phyloP scores from a whole-genome alignment of 2,113 vertebrate species.

The Diphyllodes magnificus region DNA sequence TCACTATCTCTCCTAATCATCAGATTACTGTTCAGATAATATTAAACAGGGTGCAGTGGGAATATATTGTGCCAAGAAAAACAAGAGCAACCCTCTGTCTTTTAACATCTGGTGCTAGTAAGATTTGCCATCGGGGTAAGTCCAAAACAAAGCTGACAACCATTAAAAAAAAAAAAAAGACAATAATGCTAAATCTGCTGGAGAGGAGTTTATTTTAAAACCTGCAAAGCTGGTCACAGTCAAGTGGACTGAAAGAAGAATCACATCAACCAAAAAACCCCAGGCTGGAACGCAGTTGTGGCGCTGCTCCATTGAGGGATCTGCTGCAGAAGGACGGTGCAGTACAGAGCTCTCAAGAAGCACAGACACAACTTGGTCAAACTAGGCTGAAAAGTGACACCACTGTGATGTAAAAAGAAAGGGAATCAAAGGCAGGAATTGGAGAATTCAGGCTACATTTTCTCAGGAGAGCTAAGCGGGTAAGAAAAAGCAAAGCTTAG shows the following conservation, averaged over 20 bases:
- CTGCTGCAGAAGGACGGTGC: background rate
- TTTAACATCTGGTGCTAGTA: constrained; percentile 41
- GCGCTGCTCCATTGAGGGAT: background rate
- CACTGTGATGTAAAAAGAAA: background rate
- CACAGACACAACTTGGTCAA: background rate
- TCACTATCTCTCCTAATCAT: constrained; percentile 41
- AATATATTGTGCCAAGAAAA: constrained; percentile 44
- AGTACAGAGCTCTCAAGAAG: background rate
- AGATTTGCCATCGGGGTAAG: background rate
- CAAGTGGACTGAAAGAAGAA: background rate
- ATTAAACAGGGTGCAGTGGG: constrained; percentile 46
- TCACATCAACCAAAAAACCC: background rate
- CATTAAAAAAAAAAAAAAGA: background rate
- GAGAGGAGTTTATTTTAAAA: background rate
- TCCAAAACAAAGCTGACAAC: constrained; percentile 32
- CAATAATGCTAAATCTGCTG: background rate
- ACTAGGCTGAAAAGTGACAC: background rate
- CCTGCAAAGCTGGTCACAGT: background rate
- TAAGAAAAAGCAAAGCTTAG: background rate
- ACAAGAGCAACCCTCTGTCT: constrained; percentile 35
- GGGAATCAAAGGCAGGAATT: background rate
- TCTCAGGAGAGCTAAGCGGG: accelerated
- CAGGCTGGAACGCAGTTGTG: background rate
- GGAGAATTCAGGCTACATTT: background rate
- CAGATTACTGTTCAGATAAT: constrained; percentile 54